Evolutionary conservation across 2,113 vertebrate genomes (phyloP), one percentile per base, ranked within the genome.

Genomic region (Catagonus wagneri): DNA sequence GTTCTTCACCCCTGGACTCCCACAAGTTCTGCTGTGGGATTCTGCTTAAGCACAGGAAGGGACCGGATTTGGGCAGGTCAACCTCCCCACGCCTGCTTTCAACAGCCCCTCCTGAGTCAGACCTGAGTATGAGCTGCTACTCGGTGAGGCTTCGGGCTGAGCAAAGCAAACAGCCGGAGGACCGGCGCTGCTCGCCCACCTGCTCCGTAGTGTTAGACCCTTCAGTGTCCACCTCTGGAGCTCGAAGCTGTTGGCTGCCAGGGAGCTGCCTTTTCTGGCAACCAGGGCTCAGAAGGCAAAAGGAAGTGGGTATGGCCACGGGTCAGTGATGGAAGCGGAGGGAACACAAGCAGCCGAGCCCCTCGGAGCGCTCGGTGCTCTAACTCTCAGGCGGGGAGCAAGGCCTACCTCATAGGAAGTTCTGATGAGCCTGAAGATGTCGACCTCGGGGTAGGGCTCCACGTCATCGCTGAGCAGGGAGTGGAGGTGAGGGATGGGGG

Each of bases 401-500:
- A 7, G 84, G 76, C 90, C 44, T 98, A 99, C 99, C 99, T 99
- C 99, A 61, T 99, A 99, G 63, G 99, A 99, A 63, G 98, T 99
- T 95, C 99, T 98, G 96, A 99, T 99, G 58, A 99, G 98, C 95
- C 99, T 99, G 98, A 99, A 99, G 98, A 99, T 99, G 98, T 99
- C 99, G 66, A 99, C 99, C 83, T 99, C 99, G 1, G 99, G 99
- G 97, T 99, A 99, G 23, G 99, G 99, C 78, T 99, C 99, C 61
- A 99, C 98, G 3, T 99, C 99, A 36, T 99, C 99, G 6, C 99
- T 99, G 96, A 99, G 98, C 83, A 99, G 98, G 3, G 99, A 99
- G 98, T 99, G 99, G 50, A 99, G 99, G 97, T 99, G 99, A 85
- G 99, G 99, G 96, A 99, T 99, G 90, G 99, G 99, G 17, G 99